Conservation (phyloP, 1,140 invertebrate species). For the Liolophura sinensis region DNA sequence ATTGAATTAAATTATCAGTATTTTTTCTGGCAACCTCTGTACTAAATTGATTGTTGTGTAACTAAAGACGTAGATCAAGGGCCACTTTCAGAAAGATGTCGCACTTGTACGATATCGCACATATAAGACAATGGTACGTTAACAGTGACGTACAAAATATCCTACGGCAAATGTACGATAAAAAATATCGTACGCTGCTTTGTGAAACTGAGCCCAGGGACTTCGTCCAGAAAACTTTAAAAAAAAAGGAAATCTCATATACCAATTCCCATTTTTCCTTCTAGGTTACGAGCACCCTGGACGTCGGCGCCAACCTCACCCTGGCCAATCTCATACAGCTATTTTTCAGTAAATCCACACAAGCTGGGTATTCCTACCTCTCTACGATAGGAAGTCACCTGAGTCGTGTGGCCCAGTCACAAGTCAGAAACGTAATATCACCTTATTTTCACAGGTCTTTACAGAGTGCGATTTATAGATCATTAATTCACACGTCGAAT, state of each 20-base stretch:
- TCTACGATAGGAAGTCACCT: slow-evolving; percentile 39
- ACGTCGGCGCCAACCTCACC: background rate
- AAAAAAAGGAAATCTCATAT: background rate
- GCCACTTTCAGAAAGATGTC: too few species aligned
- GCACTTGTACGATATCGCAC: too few species aligned
- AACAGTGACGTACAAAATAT: too few species aligned
- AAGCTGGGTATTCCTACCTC: slow-evolving; percentile 39
- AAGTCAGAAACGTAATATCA: slow-evolving; percentile 52
- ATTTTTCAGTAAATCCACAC: background rate
- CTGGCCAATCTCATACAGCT: background rate
- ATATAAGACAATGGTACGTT: too few species aligned
- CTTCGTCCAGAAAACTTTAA: background rate
- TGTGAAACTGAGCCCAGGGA: background rate
- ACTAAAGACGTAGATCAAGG: background rate
- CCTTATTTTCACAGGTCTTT: background rate
- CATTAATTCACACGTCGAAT: too few species aligned
- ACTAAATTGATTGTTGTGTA: too few species aligned
- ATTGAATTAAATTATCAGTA: too few species aligned
- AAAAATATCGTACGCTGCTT: too few species aligned
- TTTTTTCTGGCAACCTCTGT: background rate
- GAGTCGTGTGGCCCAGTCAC: slow-evolving; percentile 48
- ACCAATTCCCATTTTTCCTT: background rate
- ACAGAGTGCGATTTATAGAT: too few species aligned
- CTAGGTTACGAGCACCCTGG: background rate
- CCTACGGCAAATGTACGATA: too few species aligned